These are phyloP conservation scores for Melieria picta DNA, from an alignment of 2,888 invertebrate species.

Conservation along the genomic window DNA sequence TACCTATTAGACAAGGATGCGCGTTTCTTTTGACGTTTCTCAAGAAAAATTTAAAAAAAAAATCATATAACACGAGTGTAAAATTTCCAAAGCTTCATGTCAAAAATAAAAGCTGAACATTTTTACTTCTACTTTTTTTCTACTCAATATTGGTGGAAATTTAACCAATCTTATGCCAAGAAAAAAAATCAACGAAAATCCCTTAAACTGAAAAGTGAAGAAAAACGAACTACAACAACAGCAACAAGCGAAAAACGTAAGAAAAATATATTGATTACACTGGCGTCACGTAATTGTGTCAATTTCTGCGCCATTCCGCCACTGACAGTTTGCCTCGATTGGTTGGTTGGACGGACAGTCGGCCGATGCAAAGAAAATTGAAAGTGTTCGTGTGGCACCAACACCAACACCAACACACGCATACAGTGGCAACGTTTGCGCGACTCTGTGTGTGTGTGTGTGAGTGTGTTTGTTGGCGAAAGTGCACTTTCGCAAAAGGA, in stretches of 20 bases:
- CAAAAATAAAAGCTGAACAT: background rate
- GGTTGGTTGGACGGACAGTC: background rate
- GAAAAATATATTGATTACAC: no score
- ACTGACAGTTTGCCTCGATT: background rate
- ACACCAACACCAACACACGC: background rate
- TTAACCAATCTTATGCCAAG: background rate
- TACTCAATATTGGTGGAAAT: no score
- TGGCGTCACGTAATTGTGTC: no score
- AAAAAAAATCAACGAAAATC: background rate
- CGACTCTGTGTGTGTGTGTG: background rate
- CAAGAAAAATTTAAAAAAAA: background rate
- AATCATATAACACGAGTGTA: background rate
- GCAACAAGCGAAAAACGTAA: background rate
- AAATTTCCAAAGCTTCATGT: background rate
- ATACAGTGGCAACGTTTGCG: background rate
- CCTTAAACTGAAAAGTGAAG: background rate
- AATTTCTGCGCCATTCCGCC: background rate
- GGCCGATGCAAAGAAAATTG: background rate
- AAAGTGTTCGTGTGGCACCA: background rate
- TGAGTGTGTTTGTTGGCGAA: background rate
- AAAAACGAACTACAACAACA: background rate
- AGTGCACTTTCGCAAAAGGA: background rate
- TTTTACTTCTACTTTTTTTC: no score
- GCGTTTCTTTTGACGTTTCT: slow-evolving; percentile 3
- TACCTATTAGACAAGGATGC: no score